Evolutionary conservation across 2,888 invertebrate species (phyloP).

Genomic region (Tenthredo notha): DNA sequence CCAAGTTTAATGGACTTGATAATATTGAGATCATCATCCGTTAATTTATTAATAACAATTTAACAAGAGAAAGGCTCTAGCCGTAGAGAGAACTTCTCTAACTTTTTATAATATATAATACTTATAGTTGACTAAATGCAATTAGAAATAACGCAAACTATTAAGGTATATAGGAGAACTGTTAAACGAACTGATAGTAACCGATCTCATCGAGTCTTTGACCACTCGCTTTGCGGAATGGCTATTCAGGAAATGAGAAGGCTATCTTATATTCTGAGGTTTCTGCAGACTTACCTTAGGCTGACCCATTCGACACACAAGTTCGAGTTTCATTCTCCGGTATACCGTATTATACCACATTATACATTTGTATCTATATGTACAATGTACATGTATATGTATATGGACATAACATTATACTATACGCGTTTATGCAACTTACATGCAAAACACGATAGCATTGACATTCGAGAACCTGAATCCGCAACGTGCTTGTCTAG

Average conservation of each 20-base stretch:
- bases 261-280: slow-evolving; percentile 27
- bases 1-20: neutral
- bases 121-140: slow-evolving; percentile 20
- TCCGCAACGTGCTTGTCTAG: slow-evolving; percentile 2
- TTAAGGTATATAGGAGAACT: neutral
- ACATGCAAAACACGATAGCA: slow-evolving; percentile 34
- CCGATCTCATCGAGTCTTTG: slow-evolving; percentile 27
- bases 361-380: neutral
- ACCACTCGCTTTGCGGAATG: neutral
- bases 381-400: neutral
- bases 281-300: slow-evolving; percentile 3
- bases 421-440: neutral
- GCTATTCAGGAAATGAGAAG: slow-evolving; percentile 39
- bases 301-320: neutral
- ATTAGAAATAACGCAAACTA: slow-evolving; percentile 25
- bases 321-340: slow-evolving; percentile 11
- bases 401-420: neutral
- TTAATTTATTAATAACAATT: neutral
- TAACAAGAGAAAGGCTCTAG: slow-evolving; percentile 19
- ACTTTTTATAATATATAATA: too few relatives aligned
- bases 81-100: neutral
- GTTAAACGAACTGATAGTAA: neutral
- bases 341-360: neutral
- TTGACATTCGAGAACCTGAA: slow-evolving; percentile 51
- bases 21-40: slow-evolving; percentile 17